Percentiles rank a stretch among this genome's conserved stretches.
Evolutionary conservation across 2,888 invertebrate species (phyloP).

Genomic region (Baccha elongata): DNA sequence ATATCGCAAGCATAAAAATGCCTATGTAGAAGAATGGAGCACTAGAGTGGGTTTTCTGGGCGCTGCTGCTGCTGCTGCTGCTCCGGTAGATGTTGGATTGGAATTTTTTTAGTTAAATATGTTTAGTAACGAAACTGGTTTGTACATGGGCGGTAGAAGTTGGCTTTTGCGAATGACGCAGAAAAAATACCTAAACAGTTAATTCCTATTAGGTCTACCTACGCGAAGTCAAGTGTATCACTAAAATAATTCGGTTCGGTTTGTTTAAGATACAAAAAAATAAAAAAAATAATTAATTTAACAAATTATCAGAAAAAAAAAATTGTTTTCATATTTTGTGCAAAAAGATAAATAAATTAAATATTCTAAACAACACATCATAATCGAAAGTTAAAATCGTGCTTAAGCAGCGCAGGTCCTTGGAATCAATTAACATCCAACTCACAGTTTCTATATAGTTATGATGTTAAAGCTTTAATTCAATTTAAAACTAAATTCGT

Average conservation of each 20-base stretch:
- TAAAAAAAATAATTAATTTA: conserved; percentile 16
- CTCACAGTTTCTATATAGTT: neutral
- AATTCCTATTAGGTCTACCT: conserved; percentile 51
- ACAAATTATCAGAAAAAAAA: neutral
- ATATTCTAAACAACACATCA: conserved; percentile 4
- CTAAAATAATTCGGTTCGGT: conserved; percentile 28
- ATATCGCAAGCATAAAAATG: conserved; percentile 23
- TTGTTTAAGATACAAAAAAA: neutral
- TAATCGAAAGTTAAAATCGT: conserved; percentile 27
- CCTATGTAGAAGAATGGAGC: conserved; percentile 52
- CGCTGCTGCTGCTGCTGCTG: conserved; percentile 48
- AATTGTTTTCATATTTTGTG: conserved; percentile 11
- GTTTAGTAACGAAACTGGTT: conserved; percentile 72
- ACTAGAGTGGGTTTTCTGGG: conserved; percentile 65
- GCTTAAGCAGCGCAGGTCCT: conserved; percentile 1
- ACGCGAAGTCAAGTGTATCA: conserved; percentile 48
- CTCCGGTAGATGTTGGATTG: conserved; percentile 58
- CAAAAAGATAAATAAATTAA: neutral
- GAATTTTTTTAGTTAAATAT: conserved; percentile 61
- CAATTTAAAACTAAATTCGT: conserved; percentile 14
- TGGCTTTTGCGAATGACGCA: conserved; percentile 60
- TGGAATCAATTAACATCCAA: conserved; percentile 30
- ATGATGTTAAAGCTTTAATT: conserved; percentile 16
- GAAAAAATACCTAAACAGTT: conserved; percentile 48
- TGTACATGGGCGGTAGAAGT: conserved; percentile 63